Evolutionary conservation across 2,888 invertebrate genomes (phyloP).

Genomic region (Phortica magna): DNA sequence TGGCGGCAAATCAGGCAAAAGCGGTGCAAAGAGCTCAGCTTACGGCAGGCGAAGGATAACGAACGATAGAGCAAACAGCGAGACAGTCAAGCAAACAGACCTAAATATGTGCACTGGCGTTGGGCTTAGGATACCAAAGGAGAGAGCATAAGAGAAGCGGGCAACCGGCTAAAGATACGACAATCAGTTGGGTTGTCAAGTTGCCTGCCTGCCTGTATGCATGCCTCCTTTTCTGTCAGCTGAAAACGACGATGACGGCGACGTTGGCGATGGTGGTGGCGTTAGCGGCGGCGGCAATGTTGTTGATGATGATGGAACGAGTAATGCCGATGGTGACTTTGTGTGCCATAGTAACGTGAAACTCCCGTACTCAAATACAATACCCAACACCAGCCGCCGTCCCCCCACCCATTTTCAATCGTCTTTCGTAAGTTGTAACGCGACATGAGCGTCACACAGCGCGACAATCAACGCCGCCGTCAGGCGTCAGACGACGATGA

Average conservation of each 20-base stretch:
- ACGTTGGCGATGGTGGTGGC: not conserved
- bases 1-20: slow-evolving; percentile 48
- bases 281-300: slow-evolving; percentile 53
- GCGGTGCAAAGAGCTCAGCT: slow-evolving; percentile 18
- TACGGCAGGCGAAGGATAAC: slow-evolving; percentile 16
- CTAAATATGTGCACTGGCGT: slow-evolving; percentile 7
- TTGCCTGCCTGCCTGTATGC: not conserved
- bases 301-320: slow-evolving; percentile 57
- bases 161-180: slow-evolving; percentile 1
- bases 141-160: not conserved
- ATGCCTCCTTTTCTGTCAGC: not conserved
- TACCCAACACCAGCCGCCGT: not conserved
- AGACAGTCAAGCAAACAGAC: slow-evolving; percentile 19
- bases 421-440: not conserved
- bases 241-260: not conserved
- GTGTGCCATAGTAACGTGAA: slow-evolving; percentile 25
- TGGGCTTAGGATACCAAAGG: slow-evolving; percentile 3
- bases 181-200: slow-evolving; percentile 8
- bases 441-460: slow-evolving; percentile 28
- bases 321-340: slow-evolving; percentile 32
- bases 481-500: not conserved
- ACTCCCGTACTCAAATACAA: not conserved
- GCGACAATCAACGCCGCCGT: slow-evolving; percentile 28
- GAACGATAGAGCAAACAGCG: not conserved
- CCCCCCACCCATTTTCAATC: not conserved